Conservation (phyloP, 2,888 invertebrate genomes). For the Molorchus minor region DNA sequence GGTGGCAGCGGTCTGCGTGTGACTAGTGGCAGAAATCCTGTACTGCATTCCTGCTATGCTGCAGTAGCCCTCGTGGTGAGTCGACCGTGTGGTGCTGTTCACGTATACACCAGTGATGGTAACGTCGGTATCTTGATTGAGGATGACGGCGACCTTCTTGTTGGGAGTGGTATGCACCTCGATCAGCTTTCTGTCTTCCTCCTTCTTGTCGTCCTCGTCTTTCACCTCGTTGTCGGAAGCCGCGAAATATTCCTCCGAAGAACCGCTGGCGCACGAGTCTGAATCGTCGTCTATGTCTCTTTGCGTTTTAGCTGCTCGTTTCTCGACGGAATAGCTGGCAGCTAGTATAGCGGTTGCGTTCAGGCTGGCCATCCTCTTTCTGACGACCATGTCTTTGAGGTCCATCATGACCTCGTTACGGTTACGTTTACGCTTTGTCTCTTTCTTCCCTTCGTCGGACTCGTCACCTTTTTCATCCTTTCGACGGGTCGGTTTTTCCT, state of each 20-base stretch:
- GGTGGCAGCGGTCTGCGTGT: slow-evolving; percentile 85
- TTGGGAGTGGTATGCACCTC: slow-evolving; percentile 60
- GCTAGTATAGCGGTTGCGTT: slow-evolving; percentile 91
- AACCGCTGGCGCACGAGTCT: slow-evolving; percentile 62
- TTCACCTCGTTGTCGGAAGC: slow-evolving; percentile 62
- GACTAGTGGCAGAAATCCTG: slow-evolving; percentile 86
- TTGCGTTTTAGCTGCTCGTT: slow-evolving; percentile 65
- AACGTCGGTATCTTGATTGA: slow-evolving; percentile 86
- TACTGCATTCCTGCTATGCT: slow-evolving; percentile 88
- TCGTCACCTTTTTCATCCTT: slow-evolving; percentile 58
- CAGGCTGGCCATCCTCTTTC: slow-evolving; percentile 90
- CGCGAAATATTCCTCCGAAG: slow-evolving; percentile 65
- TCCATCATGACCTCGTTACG: slow-evolving; percentile 77
- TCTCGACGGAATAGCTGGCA: slow-evolving; percentile 82
- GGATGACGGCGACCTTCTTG: slow-evolving; percentile 79
- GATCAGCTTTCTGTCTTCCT: slow-evolving; percentile 62
- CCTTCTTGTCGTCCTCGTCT: slow-evolving; percentile 63
- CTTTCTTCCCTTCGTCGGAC: slow-evolving; percentile 52
- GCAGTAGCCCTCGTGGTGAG: slow-evolving; percentile 84
- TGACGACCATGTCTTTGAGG: slow-evolving; percentile 85
- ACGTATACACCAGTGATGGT: slow-evolving; percentile 89
- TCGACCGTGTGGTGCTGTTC: slow-evolving; percentile 76
- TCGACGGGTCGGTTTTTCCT: slow-evolving; percentile 49
- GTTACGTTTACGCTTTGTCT: slow-evolving; percentile 67
- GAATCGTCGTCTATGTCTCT: slow-evolving; percentile 66